Base-by-base conservation (phyloP, 1,140 invertebrate genomes). In the Drosophila mojavensis region DNA sequence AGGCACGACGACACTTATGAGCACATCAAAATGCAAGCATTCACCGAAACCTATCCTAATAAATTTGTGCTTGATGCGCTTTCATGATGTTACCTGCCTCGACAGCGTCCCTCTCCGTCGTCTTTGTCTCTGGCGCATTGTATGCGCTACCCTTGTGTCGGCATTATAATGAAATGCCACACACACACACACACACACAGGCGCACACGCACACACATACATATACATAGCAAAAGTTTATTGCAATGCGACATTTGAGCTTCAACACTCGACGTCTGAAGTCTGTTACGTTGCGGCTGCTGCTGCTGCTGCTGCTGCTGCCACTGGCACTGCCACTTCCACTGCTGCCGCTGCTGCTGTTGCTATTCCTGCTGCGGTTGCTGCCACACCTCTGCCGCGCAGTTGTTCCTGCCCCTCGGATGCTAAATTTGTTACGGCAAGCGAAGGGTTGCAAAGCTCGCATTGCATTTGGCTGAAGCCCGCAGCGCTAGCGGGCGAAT, bases 191-290 rank as follows among this genome's bases (percentile, higher is more conserved):
- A 68, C 59, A 51, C 58, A 50, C 30, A 26, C 78, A 67, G 55
- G 70, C 70, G 6, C 6, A 62, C 63, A 39, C 68, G 54, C 50
- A 73, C 59, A 51, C 33, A 53, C 58, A 43, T 24, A 26, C 43
- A 33, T 45, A 30, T 30, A 30, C 53, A 76, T 61, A 48, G 70
- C 68, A 68, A 83, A 88, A 81, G 80, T 89, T 84, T 89, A 89
- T 90, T 89, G 84, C 84, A 89, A 78, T 89, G 84, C 84, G 84
- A 89, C 84, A 89, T 89, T 89, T 89, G 80, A 89, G 84, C 84
- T 89, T 89, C 80, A 89, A 89, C 83, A 89, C 83, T 86, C 83
- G 78, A 80, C 78, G 82, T 81, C 83, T 86, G 84, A 86, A 81
- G 83, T 86, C 84, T 86, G 82, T 56, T 66, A 72, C 43, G 74